Evolutionary conservation across 92 coral and sea anemone species (phyloP).

Genomic region (Phenganax stokvisi): DNA sequence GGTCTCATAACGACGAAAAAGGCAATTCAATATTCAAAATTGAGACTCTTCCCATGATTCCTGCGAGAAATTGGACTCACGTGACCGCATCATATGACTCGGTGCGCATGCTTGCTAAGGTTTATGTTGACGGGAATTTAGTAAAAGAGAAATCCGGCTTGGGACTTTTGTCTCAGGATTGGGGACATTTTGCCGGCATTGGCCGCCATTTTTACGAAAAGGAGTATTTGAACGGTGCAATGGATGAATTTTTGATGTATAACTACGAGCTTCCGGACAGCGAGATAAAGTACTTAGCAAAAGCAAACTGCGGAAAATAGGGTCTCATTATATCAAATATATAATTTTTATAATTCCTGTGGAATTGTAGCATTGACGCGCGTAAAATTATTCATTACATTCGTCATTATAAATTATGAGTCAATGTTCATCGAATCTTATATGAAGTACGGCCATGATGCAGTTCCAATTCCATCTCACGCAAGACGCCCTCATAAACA

Average conservation of each 20-base stretch:
- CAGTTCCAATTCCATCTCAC: conserved; percentile 14
- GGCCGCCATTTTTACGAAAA: conserved; percentile 84
- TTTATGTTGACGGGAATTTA: conserved; percentile 67
- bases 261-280: conserved; percentile 70
- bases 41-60: conserved; percentile 80
- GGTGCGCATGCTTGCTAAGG: conserved; percentile 71
- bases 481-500: conserved; percentile 22
- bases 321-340: background rate
- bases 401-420: background rate
- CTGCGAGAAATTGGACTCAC: conserved; percentile 92
- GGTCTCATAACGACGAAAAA: conserved; percentile 96
- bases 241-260: conserved; percentile 88
- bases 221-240: conserved; percentile 62
- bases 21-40: conserved; percentile 76
- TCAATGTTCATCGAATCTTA: background rate
- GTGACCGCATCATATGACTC: conserved; percentile 77
- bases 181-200: conserved; percentile 99
- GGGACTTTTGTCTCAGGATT: conserved; percentile 94
- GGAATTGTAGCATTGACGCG: background rate
- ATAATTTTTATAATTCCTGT: background rate
- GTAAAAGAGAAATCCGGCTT: conserved; percentile 75
- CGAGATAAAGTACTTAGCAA: conserved; percentile 70
- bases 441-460: conserved; percentile 9
- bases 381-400: background rate
- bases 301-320: conserved; percentile 58